Evolutionary conservation across 1,140 invertebrate genomes (phyloP).

Genomic region (Limonius californicus): DNA sequence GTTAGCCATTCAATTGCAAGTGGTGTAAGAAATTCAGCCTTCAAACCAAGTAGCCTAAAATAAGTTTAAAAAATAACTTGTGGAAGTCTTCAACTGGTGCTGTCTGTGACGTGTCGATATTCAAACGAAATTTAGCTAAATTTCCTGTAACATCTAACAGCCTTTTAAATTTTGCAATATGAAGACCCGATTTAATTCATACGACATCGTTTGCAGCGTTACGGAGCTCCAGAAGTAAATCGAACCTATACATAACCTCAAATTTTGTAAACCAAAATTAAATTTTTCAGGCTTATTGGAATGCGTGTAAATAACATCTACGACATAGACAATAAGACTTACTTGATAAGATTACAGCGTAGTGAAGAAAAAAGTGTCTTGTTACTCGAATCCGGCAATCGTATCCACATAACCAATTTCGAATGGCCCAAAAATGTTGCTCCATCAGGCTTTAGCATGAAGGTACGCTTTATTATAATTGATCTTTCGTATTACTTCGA

Average conservation of each 20-base stretch:
- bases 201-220: conserved; percentile 82
- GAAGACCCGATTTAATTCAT: conserved; percentile 89
- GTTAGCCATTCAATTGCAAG: no score
- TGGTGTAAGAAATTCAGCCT: no score
- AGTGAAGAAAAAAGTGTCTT: conserved; percentile 82
- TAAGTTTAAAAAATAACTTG: no score
- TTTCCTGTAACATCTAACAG: neutral
- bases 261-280: conserved; percentile 19
- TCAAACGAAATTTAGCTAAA: no score
- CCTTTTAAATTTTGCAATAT: no score
- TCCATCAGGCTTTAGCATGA: conserved; percentile 97
- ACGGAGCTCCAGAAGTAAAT: conserved; percentile 80
- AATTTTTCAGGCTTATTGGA: conserved; percentile 69
- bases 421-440: conserved; percentile 98
- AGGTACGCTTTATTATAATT: conserved; percentile 64
- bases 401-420: conserved; percentile 92
- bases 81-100: no score
- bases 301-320: conserved; percentile 96
- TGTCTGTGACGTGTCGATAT: no score
- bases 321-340: conserved; percentile 96
- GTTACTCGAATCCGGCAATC: conserved; percentile 89
- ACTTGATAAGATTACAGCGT: conserved; percentile 84
- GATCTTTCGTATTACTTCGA: neutral
- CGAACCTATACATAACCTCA: conserved; percentile 17
- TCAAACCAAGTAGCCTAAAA: no score